phyloP scores from a whole-genome alignment of 2,888 invertebrate genomes.

The Elysia crispata region DNA sequence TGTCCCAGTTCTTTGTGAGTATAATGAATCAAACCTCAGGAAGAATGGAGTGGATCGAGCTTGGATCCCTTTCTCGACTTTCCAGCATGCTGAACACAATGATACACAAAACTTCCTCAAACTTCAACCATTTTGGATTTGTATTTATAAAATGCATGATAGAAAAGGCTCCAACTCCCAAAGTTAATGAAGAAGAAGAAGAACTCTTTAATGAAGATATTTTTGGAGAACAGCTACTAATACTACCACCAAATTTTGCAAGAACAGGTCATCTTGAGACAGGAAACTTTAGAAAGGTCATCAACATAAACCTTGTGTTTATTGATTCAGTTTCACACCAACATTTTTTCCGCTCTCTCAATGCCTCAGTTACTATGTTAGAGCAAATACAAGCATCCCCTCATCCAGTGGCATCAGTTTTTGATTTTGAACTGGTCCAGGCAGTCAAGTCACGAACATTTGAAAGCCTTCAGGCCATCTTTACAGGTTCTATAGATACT shows the following conservation, averaged over 20 bases:
- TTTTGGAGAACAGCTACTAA: constrained; percentile 46
- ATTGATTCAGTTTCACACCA: constrained; percentile 67
- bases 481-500: constrained; percentile 62
- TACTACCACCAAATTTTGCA: constrained; percentile 47
- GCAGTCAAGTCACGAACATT: constrained; percentile 65
- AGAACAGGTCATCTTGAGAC: too few species aligned
- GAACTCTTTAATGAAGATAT: neutral
- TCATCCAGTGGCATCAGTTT: constrained; percentile 48
- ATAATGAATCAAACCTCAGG: constrained; percentile 39
- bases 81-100: constrained; percentile 1
- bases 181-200: neutral
- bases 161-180: neutral
- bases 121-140: constrained; percentile 48
- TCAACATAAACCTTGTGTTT: constrained; percentile 66
- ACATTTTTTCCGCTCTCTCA: constrained; percentile 67
- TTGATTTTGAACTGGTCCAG: constrained; percentile 68
- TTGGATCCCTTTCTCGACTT: constrained; percentile 19
- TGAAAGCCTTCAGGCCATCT: constrained; percentile 65
- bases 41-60: constrained; percentile 32
- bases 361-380: constrained; percentile 57
- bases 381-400: constrained; percentile 46
- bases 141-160: constrained; percentile 50
- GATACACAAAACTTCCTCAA: neutral
- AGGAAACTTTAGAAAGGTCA: neutral
- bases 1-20: constrained; percentile 35